Base-by-base conservation (phyloP, 2,888 invertebrate species). In the Dendrolimus pini region DNA sequence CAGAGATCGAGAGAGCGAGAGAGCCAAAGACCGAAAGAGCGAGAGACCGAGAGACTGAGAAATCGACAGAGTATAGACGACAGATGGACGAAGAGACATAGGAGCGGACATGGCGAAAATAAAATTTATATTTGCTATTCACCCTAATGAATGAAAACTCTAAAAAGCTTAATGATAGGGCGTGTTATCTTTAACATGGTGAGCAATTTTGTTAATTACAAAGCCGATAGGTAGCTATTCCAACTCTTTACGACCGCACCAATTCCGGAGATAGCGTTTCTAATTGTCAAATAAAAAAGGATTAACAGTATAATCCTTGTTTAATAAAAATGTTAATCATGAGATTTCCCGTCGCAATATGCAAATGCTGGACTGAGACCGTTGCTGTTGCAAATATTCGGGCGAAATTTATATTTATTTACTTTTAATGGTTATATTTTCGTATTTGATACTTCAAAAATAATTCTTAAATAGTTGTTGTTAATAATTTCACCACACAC, bases 201-300 rank as follows among this genome's bases (percentile, higher is more conserved):
- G 71, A 66, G 82, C 80, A 80, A 85, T 89, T 89, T 78, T 64
- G 74, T 77, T 89, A 89, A 90, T 90, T 87, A 81, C 83, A 64
- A 58, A 74, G 70, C 72, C 80, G 82, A 89, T 89, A 82, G 81
- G 79, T 79, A 72, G 80, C 81, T 69, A 73, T 83, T 86, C 77
- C 81, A 90, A 90, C 90, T 90, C 89, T 90, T 90, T 90, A 89
- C 87, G 90, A 88, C 78, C 80, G 73, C 68, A 68, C 71, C 74
- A 74, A 77, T 70, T 69, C 77, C 74, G 76, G 74, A 80, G 90
- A 90, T 90, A 89, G 82, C 85, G 81, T 79, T 71, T 82, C 89
- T 90, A 89, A 90, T 90, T 89, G 89, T 84, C 89, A 77, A 88
- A 90, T 90, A 90, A 89, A 90, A 89, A 89, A 89, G 89, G 90